Percentiles rank a stretch among this genome's conserved stretches.
Evolutionary conservation across 2,888 invertebrate genomes (phyloP).

Genomic region (Ecdyonurus torrentis): DNA sequence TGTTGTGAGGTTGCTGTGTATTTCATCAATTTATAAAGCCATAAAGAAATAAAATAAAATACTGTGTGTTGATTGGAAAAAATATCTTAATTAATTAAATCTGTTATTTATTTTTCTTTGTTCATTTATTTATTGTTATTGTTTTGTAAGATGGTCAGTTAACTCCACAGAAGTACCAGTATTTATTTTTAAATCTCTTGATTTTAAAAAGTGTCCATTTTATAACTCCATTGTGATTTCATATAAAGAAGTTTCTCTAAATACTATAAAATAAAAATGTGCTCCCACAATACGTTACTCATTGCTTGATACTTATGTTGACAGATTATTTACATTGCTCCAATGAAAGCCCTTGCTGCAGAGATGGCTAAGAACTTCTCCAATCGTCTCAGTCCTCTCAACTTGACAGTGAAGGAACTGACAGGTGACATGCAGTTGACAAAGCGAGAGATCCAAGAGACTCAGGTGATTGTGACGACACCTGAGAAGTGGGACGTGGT

Average conservation of each 20-base stretch:
- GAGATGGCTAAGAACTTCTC: slow-evolving; percentile 96
- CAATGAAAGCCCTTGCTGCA: slow-evolving; percentile 97
- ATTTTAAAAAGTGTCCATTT: no score
- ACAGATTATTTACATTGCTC: slow-evolving; percentile 93
- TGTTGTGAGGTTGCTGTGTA: no score
- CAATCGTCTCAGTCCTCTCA: slow-evolving; percentile 56
- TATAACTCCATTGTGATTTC: no score
- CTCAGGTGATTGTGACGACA: slow-evolving; percentile 96
- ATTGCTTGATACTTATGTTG: neutral
- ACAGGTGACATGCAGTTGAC: slow-evolving; percentile 98
- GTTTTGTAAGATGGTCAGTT: no score
- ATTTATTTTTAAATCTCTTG: neutral
- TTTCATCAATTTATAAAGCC: no score
- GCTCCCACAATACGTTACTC: neutral
- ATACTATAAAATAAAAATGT: neutral
- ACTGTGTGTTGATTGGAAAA: no score
- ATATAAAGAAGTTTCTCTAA: no score
- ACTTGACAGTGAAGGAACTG: slow-evolving; percentile 75
- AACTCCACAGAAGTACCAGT: no score
- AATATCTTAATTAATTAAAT: no score
- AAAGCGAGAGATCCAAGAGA: slow-evolving; percentile 82
- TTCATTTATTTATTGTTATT: no score
- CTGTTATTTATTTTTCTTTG: no score
- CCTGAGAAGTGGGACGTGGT: slow-evolving; percentile 99
- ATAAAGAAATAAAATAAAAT: no score